Base-by-base conservation (phyloP, 2,113 vertebrate genomes). In the Atrichornis clamosus region DNA sequence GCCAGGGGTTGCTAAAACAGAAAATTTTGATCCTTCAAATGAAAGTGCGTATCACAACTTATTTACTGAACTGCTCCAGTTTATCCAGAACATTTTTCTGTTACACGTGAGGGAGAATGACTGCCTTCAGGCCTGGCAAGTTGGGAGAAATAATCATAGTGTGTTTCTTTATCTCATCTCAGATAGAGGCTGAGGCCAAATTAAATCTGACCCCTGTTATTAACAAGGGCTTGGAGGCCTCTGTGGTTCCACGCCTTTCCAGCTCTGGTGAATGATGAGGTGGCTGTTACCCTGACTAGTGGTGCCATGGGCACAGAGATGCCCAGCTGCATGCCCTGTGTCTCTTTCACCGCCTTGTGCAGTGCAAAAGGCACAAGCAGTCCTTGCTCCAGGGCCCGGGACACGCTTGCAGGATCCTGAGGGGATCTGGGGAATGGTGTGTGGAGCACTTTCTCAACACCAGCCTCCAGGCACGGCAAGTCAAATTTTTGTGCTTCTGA, bases 381-480 rank as follows among this genome's bases (percentile, higher is more conserved):
- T 1, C 10, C 3, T 4, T 18, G 59, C 30, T 41, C 23, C 19
- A 14, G 35, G 37, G 62, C 2, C 56, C 47, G 23, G 33, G 27
- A 39, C 23, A 16, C 0, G 0, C 59, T 13, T 49, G 21, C 44
- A 27, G 52, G 10, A 47, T 55, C 44, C 27, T 1, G 1, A 32
- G 30, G 18, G 14, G 21, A 6, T 47, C 21, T 80, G 41, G 44
- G 53, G 13, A 72, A 20, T 11, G 47, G 4, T 3, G 10, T 44
- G 12, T 27, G 21, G 9, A 52, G 21, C 30, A 33, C 24, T 27
- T 65, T 17, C 46, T 41, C 11, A 65, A 41, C 3, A 47, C 18
- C 39, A 47, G 23, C 11, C 42, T 76, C 42, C 41, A 41, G 24
- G 33, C 46, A 11, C 1, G 39, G 37, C 46, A 60, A 50, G 20